Conservation (phyloP, 2,888 invertebrate species). For the Xestoiulus laeticollis region DNA sequence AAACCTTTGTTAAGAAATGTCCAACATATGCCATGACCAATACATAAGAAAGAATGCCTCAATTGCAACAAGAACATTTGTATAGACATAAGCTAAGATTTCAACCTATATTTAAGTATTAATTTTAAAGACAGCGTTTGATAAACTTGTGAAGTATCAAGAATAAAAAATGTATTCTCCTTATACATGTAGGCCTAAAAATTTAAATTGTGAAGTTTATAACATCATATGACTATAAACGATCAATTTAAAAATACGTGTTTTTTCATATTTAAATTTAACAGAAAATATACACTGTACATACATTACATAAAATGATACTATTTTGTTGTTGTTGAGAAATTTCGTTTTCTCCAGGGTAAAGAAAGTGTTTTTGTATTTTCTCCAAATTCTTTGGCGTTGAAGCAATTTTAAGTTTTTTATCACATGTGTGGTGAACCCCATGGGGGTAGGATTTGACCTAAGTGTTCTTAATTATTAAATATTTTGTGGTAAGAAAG, state of each 20-base stretch:
- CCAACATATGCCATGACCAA: background rate
- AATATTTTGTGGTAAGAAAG: background rate
- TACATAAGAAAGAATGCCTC: background rate
- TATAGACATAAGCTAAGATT: background rate
- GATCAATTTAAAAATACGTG: no score
- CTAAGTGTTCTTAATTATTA: constrained; percentile 11
- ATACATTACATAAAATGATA: no score
- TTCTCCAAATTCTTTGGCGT: background rate
- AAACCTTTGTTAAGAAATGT: background rate
- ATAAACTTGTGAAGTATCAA: background rate
- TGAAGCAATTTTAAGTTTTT: background rate
- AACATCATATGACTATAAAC: no score
- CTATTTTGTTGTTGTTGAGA: background rate
- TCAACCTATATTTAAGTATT: background rate
- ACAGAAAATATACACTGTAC: no score
- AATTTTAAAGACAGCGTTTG: background rate
- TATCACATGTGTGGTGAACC: background rate
- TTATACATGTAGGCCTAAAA: no score
- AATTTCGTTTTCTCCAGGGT: background rate
- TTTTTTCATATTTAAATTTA: no score
- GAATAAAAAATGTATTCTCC: no score
- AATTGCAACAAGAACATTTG: background rate
- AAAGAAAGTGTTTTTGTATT: background rate
- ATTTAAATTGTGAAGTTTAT: no score
- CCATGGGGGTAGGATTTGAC: background rate